Evolutionary conservation across 1,140 invertebrate genomes (phyloP), one percentile per base, ranked within the genome.

Genomic region (Drosophila kepulauana): DNA sequence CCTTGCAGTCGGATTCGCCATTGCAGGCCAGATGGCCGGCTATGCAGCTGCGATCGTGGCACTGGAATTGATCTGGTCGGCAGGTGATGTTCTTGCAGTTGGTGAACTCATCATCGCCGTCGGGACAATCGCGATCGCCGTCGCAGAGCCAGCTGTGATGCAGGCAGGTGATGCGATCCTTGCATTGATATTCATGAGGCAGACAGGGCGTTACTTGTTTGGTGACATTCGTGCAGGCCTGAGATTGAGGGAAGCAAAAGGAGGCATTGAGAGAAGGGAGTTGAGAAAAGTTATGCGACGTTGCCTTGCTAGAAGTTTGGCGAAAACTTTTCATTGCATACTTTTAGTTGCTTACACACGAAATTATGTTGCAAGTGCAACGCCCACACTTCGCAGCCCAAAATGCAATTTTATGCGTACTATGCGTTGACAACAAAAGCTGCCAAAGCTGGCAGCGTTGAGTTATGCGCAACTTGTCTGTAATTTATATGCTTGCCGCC

Each of bases 101-200:
- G 63, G 94, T 92, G 0, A 94, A 94, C 91, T 98, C 97, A 82
- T 98, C 97, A 0, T 94, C 95, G 8, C 96, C 97, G 82, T 97
- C 96, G 0, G 96, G 95, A 89, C 97, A 98, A 91, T 98, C 97
- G 5, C 94, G 94, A 79, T 97, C 96, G 0, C 97, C 97, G 85
- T 98, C 97, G 91, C 98, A 98, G 0, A 97, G 93, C 96, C 97
- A 98, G 15, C 94, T 95, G 61, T 95, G 95, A 82, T 97, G 96
- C 35, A 99, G 96, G 92, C 98, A 99, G 30, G 97, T 97, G 49
- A 97, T 94, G 38, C 94, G 94, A 92, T 98, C 97, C 6, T 94
- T 95, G 92, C 98, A 99, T 75, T 97, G 95, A 90, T 98, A 99
- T 82, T 99, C 97, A 25, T 93, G 94, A 4, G 93, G 93, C 74